Evolutionary conservation across 2,797 vertebrate species (phyloP).

Genomic region (Danionella dracula): DNA sequence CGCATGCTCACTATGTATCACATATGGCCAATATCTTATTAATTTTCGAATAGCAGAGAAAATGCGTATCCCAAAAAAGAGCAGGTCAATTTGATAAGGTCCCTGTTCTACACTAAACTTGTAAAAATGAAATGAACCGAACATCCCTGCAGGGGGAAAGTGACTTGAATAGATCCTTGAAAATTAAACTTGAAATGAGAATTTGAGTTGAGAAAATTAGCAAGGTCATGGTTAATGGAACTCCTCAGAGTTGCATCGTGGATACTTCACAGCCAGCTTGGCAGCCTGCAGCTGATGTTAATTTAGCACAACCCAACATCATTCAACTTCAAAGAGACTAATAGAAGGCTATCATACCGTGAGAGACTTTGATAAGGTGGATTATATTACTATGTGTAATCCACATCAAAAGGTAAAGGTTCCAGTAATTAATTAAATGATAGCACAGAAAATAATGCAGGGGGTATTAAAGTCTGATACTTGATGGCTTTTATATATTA

Average conservation of each 20-base stretch:
- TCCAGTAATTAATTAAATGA: conserved; percentile 43
- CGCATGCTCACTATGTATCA: neutral
- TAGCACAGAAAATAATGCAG: conserved; percentile 12
- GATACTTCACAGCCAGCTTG: conserved; percentile 46
- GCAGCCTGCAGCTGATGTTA: conserved; percentile 41
- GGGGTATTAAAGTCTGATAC: conserved; percentile 10
- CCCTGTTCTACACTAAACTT: conserved; percentile 19
- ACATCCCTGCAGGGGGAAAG: conserved; percentile 19
- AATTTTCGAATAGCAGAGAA: neutral
- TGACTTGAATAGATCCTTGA: conserved; percentile 33
- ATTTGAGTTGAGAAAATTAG: conserved; percentile 44
- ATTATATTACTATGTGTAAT: conserved; percentile 38
- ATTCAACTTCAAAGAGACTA: conserved; percentile 51
- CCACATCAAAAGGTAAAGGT: conserved; percentile 52
- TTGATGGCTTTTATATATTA: conserved; percentile 1
- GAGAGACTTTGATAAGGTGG: conserved; percentile 46
- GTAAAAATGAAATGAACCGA: conserved; percentile 29
- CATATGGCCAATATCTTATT: neutral
- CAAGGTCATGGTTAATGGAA: conserved; percentile 50
- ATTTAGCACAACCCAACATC: conserved; percentile 45
- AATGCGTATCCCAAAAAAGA: neutral
- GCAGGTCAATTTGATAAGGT: neutral
- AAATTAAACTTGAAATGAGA: conserved; percentile 44
- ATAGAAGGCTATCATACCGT: conserved; percentile 44
- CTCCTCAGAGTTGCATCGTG: conserved; percentile 35